Conservation (phyloP, 2,113 vertebrate species). For the Tenebrosternarchus preto region DNA sequence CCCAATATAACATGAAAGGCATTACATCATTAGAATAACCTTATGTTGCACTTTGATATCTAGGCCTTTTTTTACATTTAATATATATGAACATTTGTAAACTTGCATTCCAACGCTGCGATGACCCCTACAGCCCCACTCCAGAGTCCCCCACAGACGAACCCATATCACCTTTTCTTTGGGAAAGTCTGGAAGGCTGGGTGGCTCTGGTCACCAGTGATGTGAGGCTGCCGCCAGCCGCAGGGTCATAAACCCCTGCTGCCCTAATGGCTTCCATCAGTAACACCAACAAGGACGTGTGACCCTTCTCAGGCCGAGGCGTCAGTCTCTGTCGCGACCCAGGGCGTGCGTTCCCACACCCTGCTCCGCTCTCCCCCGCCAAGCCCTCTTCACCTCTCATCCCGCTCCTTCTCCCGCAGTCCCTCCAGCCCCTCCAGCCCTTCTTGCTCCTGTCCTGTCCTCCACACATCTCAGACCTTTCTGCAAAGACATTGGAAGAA, state of each 20-base stretch:
- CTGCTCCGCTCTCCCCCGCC: constrained; percentile 12
- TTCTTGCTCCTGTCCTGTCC: constrained; percentile 9
- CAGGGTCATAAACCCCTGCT: constrained; percentile 40
- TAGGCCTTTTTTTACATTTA: neutral
- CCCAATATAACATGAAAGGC: neutral
- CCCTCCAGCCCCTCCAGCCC: neutral
- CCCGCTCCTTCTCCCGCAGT: neutral
- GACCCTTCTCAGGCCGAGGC: constrained; percentile 51
- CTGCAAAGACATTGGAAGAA: too few species aligned
- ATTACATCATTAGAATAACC: neutral
- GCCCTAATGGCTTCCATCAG: constrained; percentile 43
- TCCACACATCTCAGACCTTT: neutral
- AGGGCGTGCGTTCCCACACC: constrained; percentile 55
- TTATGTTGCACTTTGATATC: neutral
- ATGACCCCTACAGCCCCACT: neutral
- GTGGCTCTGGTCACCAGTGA: constrained; percentile 23
- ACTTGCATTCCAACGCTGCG: too few species aligned
- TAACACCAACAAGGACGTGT: constrained; percentile 47
- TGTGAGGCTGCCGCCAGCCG: constrained; percentile 17
- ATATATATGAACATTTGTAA: neutral
- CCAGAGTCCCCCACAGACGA: neutral
- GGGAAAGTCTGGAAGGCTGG: neutral
- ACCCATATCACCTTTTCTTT: neutral
- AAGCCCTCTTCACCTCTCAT: constrained; percentile 16
- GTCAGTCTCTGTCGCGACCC: constrained; percentile 25